These are phyloP conservation scores for Mormyrus lacerda DNA, from an alignment of 2,113 vertebrate genomes.

Conservation along the genomic window DNA sequence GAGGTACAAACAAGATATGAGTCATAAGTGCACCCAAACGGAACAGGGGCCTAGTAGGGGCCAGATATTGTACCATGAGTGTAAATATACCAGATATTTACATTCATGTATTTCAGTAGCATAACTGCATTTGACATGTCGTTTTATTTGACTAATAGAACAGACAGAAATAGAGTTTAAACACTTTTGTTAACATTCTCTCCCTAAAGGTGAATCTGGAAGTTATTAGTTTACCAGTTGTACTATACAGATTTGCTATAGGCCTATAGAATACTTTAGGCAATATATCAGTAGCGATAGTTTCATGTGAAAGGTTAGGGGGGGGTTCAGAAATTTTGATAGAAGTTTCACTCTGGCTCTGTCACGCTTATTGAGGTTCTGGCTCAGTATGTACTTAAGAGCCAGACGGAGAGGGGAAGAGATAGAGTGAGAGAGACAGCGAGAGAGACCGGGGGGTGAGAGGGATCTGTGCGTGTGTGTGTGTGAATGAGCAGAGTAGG, in stretches of 20 bases:
- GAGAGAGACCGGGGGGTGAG: not conserved
- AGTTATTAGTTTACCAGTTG: not conserved
- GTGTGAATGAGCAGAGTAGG: not conserved
- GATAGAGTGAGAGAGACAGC: not conserved
- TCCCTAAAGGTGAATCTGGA: not conserved
- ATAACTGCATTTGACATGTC: not conserved
- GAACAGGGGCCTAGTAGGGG: not conserved
- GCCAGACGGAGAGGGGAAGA: not conserved
- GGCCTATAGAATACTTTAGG: not conserved
- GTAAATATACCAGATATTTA: not conserved
- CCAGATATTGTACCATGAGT: not conserved
- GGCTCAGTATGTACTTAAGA: not conserved
- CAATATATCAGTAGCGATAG: not conserved
- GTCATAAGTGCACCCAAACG: not conserved
- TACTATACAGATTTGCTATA: not conserved
- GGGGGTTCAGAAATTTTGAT: not conserved
- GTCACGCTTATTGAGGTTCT: not conserved
- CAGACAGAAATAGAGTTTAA: not conserved
- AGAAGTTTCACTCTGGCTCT: not conserved
- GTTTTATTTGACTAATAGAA: not conserved
- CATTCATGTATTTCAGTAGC: not conserved
- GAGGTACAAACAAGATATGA: not conserved
- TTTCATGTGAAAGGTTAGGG: not conserved
- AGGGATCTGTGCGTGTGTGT: not conserved
- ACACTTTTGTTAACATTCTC: not conserved